Base-by-base conservation (phyloP, 92 coral and sea anemone species). In the Montipora capitata region DNA sequence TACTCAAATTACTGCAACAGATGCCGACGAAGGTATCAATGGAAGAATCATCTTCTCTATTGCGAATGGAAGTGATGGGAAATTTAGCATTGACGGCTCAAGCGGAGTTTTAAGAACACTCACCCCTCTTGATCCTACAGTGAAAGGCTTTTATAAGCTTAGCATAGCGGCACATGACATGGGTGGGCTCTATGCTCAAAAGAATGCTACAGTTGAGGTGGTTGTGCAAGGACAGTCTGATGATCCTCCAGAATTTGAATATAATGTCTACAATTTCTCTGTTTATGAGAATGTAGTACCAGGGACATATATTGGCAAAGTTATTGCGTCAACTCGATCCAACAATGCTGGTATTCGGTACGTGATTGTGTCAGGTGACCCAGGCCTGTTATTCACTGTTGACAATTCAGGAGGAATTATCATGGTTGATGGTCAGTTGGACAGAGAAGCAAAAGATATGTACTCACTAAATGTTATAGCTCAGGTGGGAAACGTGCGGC, bases 401-500 rank as follows among this genome's bases (percentile, higher is more conserved):
- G 94, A 98, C 64, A 40, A 87, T 39, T 77, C 87, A 49, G 99
- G 99, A n/a, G 99, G 98, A 40, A 96, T 98, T 79, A 94, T 96
- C 18, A 95, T 92, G 74, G 93, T 90, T 7, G 79, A 93, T 86
- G 96, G 96, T 13, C 85, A 57, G 3, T 70, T 98, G 17, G 99
- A 98, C 89, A 89, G 98, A 68, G 99, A 98, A 79, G 41, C 77
- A 39, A 91, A 86, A 68, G 81, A 91, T 67, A 63, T 40, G 10
- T 98, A 90, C 89, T 73, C 82, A 39, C 58, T 98, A 41, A 82
- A 70, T 61, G 85, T 98, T 71, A 65, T 92, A 67, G 99, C 99
- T 45, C 94, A 92, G 81, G 94, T 91, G 39, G 92, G 94, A 68
- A 91, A 75, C 48, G 78, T 84, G 40, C 90, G 90, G 42, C 94